A percentile compares a stretch with the other conserved stretches of the same genome.
Conservation (phyloP, 2,113 vertebrate genomes). For the Trichomycterus rosablanca region DNA sequence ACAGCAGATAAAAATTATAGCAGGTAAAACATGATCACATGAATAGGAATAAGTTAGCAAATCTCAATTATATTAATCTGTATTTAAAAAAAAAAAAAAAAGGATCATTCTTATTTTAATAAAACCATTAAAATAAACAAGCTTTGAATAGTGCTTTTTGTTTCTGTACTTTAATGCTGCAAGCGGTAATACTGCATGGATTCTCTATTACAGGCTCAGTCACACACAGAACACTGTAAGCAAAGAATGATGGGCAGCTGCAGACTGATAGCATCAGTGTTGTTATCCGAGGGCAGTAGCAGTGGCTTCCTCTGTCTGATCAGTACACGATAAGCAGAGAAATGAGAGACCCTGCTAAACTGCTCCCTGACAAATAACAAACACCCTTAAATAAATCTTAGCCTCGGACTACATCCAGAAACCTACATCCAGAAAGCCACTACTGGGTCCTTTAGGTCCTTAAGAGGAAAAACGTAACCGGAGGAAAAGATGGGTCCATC, state of each 20-base stretch:
- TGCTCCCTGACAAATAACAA: constrained; percentile 7
- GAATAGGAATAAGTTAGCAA: no score
- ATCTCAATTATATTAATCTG: no score
- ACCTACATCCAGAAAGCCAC: neutral
- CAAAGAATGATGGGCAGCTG: neutral
- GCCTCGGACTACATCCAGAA: constrained; percentile 23
- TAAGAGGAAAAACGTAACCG: neutral
- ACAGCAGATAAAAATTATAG: no score
- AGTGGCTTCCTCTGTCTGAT: constrained; percentile 13
- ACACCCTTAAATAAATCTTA: constrained; percentile 27
- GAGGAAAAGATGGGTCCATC: constrained; percentile 21
- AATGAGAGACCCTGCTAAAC: constrained; percentile 9
- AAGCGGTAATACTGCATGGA: neutral
- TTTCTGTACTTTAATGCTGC: neutral
- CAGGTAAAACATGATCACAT: no score
- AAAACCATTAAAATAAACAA: no score
- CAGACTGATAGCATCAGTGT: constrained; percentile 30
- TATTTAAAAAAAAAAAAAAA: no score
- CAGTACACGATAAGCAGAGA: constrained; percentile 23
- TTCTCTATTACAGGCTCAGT: neutral
- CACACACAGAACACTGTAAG: neutral
- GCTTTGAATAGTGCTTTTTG: no score
- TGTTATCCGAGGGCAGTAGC: constrained; percentile 15
- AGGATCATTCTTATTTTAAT: no score
- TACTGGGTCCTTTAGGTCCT: constrained; percentile 10